Percentiles rank a stretch among this genome's conserved stretches.
phyloP scores from a whole-genome alignment of 2,113 vertebrate genomes.

The Rhinoderma darwinii region DNA sequence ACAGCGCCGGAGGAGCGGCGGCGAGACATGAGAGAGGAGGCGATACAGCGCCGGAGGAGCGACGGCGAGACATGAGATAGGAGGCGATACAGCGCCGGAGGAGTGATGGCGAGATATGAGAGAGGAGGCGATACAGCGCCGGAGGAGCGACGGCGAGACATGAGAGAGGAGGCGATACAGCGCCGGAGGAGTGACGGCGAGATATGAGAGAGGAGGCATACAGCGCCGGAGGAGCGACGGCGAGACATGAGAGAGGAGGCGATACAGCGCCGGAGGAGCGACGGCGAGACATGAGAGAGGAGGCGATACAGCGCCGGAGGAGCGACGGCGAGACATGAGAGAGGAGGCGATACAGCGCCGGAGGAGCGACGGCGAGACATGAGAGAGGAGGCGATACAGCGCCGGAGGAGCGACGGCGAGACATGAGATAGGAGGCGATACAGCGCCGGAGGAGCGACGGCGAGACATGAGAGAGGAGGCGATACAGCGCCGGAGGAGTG shows the following conservation, averaged over 20 bases:
- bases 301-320: conserved; percentile 93
- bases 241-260: conserved; percentile 87
- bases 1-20: conserved; percentile 98
- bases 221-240: conserved; percentile 97
- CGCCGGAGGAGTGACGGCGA: conserved; percentile 96
- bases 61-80: conserved; percentile 95
- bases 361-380: conserved; percentile 93
- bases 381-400: conserved; percentile 93
- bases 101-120: conserved; percentile 95
- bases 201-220: conserved; percentile 91
- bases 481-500: conserved; percentile 98
- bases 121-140: conserved; percentile 93
- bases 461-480: conserved; percentile 87
- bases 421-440: conserved; percentile 94
- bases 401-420: conserved; percentile 95
- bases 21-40: conserved; percentile 89
- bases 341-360: conserved; percentile 92
- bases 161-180: conserved; percentile 94
- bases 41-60: conserved; percentile 98
- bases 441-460: conserved; percentile 97
- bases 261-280: conserved; percentile 98
- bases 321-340: conserved; percentile 95
- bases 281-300: conserved; percentile 94
- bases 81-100: conserved; percentile 92
- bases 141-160: conserved; percentile 93